These are phyloP conservation scores for Tadarida brasiliensis DNA, from an alignment of 2,797 vertebrate genomes.

Conservation along the genomic window DNA sequence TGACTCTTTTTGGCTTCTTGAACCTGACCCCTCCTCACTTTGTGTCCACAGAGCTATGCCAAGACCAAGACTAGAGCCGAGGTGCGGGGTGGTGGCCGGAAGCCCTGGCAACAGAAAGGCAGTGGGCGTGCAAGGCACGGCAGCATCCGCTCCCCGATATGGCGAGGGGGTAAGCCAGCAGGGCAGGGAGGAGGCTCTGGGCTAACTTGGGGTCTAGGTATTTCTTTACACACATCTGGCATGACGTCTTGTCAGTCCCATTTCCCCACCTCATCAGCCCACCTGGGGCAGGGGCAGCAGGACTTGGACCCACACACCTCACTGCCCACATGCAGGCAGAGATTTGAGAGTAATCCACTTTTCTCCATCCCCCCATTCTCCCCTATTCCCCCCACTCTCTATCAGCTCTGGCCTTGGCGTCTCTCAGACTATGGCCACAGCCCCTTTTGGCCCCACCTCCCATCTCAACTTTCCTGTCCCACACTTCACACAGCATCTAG, in stretches of 20 bases:
- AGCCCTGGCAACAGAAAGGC: constrained; percentile 94
- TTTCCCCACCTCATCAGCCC: too few relatives aligned
- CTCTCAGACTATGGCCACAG: neutral
- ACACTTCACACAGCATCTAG: neutral
- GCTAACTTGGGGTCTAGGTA: neutral
- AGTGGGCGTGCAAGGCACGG: constrained; percentile 91
- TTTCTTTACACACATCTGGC: neutral
- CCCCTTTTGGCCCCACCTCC: neutral
- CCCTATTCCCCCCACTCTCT: neutral
- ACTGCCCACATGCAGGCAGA: neutral
- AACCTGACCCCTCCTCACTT: neutral
- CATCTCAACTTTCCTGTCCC: too few relatives aligned
- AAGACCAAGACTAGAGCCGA: constrained; percentile 92
- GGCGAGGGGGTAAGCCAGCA: constrained; percentile 91
- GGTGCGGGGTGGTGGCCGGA: constrained; percentile 93
- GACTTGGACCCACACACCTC: neutral
- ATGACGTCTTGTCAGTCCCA: neutral
- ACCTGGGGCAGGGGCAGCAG: neutral
- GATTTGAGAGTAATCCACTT: neutral
- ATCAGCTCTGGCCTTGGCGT: neutral
- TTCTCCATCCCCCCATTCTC: neutral
- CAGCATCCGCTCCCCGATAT: constrained; percentile 94
- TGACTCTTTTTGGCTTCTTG: neutral
- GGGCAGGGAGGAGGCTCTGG: rapidly evolving
- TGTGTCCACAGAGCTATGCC: constrained; percentile 90